Conservation (phyloP, 2,797 vertebrate species). For the Macrochelys suwanniensis region DNA sequence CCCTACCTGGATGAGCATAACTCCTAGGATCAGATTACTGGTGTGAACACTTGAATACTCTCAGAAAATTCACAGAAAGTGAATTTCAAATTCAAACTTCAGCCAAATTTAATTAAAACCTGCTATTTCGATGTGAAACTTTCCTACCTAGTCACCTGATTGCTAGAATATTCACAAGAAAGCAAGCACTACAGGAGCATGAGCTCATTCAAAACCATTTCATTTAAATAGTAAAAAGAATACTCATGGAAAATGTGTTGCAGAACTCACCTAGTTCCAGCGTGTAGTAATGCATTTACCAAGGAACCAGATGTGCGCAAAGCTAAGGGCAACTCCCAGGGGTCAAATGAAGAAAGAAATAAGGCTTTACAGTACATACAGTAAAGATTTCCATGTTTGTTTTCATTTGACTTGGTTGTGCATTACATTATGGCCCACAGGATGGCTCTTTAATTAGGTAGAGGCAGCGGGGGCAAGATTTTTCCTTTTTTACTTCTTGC, state of each 20-base stretch:
- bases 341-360: neutral
- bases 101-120: constrained; percentile 41
- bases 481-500: accelerated
- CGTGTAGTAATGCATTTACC: neutral
- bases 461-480: neutral
- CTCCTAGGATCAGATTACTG: constrained; percentile 20
- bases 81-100: constrained; percentile 52
- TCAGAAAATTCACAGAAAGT: neutral
- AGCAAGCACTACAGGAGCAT: neutral
- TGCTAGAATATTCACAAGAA: neutral
- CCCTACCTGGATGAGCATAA: neutral
- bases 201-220: neutral
- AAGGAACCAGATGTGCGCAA: neutral
- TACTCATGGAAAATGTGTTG: constrained; percentile 2
- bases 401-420: neutral
- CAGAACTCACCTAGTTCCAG: neutral
- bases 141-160: neutral
- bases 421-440: neutral
- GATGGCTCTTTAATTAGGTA: neutral
- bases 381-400: neutral
- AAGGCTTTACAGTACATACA: neutral
- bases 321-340: neutral
- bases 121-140: neutral
- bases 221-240: neutral
- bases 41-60: neutral